Conservation (phyloP, 2,888 invertebrate genomes). For the Drosophila parthenogenetica region DNA sequence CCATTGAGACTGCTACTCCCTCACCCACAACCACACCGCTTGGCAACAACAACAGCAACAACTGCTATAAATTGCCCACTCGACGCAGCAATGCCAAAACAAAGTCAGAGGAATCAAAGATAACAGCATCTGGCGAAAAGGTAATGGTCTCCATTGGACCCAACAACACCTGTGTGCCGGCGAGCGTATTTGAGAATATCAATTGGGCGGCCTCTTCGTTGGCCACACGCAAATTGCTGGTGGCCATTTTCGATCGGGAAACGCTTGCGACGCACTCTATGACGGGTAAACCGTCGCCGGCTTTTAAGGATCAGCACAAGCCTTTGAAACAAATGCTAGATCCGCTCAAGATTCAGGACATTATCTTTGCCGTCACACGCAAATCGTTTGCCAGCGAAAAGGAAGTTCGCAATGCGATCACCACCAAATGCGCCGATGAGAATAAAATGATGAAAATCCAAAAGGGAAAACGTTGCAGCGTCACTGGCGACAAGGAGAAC, state of each 20-base stretch:
- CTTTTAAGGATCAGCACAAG: constrained; percentile 82
- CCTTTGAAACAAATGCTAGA: constrained; percentile 85
- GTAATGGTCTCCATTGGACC: constrained; percentile 84
- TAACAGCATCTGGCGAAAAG: constrained; percentile 35
- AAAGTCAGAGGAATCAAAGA: neutral
- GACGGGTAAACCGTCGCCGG: constrained; percentile 88
- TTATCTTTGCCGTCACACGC: constrained; percentile 86
- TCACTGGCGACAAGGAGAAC: constrained; percentile 76
- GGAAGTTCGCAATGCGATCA: constrained; percentile 87
- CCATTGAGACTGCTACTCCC: neutral
- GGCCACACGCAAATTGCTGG: constrained; percentile 87
- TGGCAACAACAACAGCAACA: neutral
- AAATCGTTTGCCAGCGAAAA: constrained; percentile 87
- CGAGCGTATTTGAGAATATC: constrained; percentile 85
- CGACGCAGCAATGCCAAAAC: constrained; percentile 6
- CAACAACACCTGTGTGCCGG: constrained; percentile 84
- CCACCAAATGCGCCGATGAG: constrained; percentile 88
- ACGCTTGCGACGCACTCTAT: constrained; percentile 87
- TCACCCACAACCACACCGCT: constrained; percentile 13
- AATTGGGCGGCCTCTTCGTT: constrained; percentile 86
- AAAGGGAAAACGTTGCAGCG: constrained; percentile 67
- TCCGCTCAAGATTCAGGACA: constrained; percentile 86
- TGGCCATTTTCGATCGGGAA: constrained; percentile 87
- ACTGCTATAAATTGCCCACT: constrained; percentile 38
- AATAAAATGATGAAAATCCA: constrained; percentile 87